Evolutionary conservation across 2,797 vertebrate species (phyloP), one percentile per base, ranked within the genome.

Genomic region (Mormyrus hasselquistii): DNA sequence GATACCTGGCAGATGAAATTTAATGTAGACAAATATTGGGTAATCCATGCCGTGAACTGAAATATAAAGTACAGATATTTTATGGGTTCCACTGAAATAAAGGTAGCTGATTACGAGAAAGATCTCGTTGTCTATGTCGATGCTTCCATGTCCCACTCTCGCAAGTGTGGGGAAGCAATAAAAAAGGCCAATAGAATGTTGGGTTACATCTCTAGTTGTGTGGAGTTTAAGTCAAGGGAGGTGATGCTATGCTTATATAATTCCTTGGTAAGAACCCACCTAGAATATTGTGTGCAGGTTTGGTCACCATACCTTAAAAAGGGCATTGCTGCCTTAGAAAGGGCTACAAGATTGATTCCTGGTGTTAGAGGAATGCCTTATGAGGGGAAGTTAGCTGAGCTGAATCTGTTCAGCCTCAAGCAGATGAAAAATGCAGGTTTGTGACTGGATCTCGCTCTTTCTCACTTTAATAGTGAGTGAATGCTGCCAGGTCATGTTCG

Each of bases 401-500:
- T 62, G n/a, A 62, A 25, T 62, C 57, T 62, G 57, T 9, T 25
- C n/a, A 62, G 57, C 57, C n/a, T 25, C 57, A 22, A 62, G 57
- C 7, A 62, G 22, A 62, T n/a, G 7, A 62, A 59, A 59, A 9
- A 22, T 62, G 9, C 22, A 65, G 59, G 10, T 65, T 65, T 50
- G 25, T 49, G 16, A 83, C 8, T 47, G 79, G 38, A n/a, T 83
- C 44, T 9, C 9, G 14, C 79, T 49, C 16, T 50, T 84, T 84
- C 22, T 84, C 49, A 44, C 16, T 2, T 49, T 52, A 47, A 84
- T 22, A 96, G 95, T 55, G 49, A 93, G 92, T 57, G 96, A 97
- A 93, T 95, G 92, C 84, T 97, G 96, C 92, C 95, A 95, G 88
- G 97, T 94, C 89, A 95, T 97, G 96, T 98, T 97, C 86, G 95